A percentile compares a stretch with the other conserved stretches of the same genome.
Conservation (phyloP, 1,140 invertebrate species). For the Drosophila miranda region DNA sequence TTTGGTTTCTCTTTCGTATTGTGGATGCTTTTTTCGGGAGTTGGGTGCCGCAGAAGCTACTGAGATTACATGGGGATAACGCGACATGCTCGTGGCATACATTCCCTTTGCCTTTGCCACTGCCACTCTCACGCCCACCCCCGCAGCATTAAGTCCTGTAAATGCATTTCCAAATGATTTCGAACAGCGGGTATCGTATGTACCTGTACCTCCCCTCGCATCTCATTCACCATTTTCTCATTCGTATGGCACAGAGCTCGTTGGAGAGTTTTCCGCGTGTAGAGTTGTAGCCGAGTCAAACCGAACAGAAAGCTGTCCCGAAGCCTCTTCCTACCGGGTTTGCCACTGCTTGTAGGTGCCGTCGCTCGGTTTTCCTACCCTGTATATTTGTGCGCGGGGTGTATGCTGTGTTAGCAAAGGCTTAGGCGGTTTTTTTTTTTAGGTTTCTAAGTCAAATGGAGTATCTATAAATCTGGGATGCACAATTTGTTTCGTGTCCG, state of each 20-base stretch:
- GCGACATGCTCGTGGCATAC: slow-evolving; percentile 45
- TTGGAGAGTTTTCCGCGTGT: slow-evolving; percentile 20
- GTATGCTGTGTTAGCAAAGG: too few species aligned
- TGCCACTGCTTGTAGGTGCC: too few species aligned
- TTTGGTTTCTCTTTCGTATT: slow-evolving; percentile 13
- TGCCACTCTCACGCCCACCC: background rate
- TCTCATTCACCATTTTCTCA: background rate
- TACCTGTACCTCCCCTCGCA: background rate
- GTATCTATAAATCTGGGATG: too few species aligned
- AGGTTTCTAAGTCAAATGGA: too few species aligned
- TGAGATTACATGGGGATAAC: slow-evolving; percentile 44
- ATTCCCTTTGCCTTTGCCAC: slow-evolving; percentile 8
- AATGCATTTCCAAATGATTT: slow-evolving; percentile 59
- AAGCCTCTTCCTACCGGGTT: slow-evolving; percentile 1
- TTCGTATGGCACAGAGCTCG: background rate
- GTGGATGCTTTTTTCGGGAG: slow-evolving; percentile 4
- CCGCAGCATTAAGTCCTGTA: slow-evolving; percentile 17
- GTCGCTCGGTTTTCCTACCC: too few species aligned
- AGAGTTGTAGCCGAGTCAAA: slow-evolving; percentile 28
- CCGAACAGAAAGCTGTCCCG: slow-evolving; percentile 9
- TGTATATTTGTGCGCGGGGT: too few species aligned
- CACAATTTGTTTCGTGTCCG: too few species aligned
- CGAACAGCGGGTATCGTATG: background rate
- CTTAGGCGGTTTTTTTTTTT: too few species aligned
- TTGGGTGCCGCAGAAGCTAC: slow-evolving; percentile 40